Conservation (phyloP, 1,140 invertebrate genomes). For the Nomia melanderi region DNA sequence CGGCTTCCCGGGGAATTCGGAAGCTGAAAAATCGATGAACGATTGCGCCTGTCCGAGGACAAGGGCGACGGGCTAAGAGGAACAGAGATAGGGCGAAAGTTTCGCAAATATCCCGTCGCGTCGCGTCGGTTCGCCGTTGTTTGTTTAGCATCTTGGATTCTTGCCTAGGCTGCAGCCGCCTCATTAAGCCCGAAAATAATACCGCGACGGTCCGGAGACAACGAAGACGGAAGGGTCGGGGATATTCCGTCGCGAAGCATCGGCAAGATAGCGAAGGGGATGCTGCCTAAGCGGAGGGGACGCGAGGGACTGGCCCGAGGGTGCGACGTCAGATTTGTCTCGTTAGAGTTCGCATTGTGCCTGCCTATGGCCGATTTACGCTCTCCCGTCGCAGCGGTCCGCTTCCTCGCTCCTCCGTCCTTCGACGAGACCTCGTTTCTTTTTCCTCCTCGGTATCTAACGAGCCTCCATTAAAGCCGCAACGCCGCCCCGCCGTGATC, state of each 20-base stretch:
- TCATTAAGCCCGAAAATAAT: conserved; percentile 47
- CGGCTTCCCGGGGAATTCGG: not conserved
- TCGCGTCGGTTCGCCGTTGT: not conserved
- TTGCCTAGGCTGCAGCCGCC: conserved; percentile 1
- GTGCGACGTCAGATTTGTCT: conserved; percentile 80
- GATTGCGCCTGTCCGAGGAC: not conserved
- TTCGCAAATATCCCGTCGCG: not conserved
- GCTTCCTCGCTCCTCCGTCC: not conserved
- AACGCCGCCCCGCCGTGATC: conserved; percentile 41
- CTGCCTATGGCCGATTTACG: conserved; percentile 72
- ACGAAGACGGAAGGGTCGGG: conserved; percentile 10
- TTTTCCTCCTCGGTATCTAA: conserved; percentile 56
- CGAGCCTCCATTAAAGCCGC: conserved; percentile 64
- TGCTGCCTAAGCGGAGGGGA: conserved; percentile 29
- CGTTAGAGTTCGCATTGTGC: conserved; percentile 80
- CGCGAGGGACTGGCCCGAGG: conserved; percentile 58
- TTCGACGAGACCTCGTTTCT: not conserved
- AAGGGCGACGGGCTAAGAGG: too few relatives aligned
- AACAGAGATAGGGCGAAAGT: too few relatives aligned
- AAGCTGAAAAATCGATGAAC: conserved; percentile 9
- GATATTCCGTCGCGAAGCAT: conserved; percentile 37
- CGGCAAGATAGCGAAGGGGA: conserved; percentile 29
- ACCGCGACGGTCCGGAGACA: conserved; percentile 12
- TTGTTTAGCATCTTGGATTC: conserved; percentile 38
- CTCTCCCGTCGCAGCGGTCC: conserved; percentile 55